Base-by-base conservation (phyloP, 2,797 vertebrate genomes). In the Acridotheres tristis region DNA sequence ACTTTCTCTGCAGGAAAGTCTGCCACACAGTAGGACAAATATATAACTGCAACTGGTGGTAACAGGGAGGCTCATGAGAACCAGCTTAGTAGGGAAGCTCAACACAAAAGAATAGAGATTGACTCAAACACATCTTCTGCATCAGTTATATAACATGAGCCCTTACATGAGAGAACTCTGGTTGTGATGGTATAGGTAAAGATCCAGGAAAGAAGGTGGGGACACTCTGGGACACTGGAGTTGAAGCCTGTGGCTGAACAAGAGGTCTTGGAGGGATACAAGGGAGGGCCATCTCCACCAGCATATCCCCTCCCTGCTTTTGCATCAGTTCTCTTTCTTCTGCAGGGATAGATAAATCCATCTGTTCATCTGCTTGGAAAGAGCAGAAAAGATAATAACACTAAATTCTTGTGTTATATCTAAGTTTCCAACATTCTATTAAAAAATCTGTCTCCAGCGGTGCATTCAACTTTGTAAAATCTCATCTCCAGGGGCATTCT, bases 81-180 rank as follows among this genome's bases (percentile, higher is more conserved):
- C 14, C 75, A 88, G 9, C 30, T 66, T 22, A 67, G 67, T 7
- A 59, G 30, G 32, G 30, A 80, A 77, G 32, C 36, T 78, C 81
- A 73, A 75, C 47, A 58, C 11, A 53, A 21, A 59, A 61, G 29
- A 36, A 61, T 4, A 68, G n/a, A 82, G n/a, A 13, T 43, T 30
- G 57, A 90, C 26, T 53, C 53, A 85, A 74, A 77, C 55, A 73
- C 50, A 38, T 19, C 16, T 61, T 57, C 45, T 67, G 23, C 76
- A 92, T 53, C 40, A 69, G 58, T 5, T 27, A 32, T 6, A 30
- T 4, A 45, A 26, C 9, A 18, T 7, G 16, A 89, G 90, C 58
- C 69, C 99, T 88, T 97, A 99, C 99, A 34, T 99, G 99, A 89
- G 99, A 99, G 88, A 99, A 98, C 50, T 99, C 98, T 3, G 99